These are phyloP conservation scores for Iphiclides podalirius DNA, from an alignment of 2,888 invertebrate genomes.

Conservation along the genomic window DNA sequence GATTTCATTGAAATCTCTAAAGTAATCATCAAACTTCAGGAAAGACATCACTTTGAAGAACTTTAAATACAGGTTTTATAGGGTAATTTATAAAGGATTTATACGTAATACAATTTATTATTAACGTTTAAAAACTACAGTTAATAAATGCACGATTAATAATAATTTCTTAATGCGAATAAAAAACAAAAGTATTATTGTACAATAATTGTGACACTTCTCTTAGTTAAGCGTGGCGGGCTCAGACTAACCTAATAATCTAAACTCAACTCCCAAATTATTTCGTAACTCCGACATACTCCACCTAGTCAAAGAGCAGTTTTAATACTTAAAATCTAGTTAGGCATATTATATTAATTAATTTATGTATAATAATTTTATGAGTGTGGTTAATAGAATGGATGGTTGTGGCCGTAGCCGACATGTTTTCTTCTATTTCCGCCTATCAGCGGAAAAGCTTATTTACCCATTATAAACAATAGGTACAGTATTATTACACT, in stretches of 20 bases:
- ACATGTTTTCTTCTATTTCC: conserved; percentile 28
- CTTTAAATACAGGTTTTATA: no score
- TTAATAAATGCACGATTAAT: no score
- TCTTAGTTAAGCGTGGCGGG: conserved; percentile 10
- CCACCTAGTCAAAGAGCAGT: conserved; percentile 75
- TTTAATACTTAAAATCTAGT: conserved; percentile 63
- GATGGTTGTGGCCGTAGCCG: conserved; percentile 61
- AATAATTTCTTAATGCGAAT: no score
- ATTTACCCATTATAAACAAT: conserved; percentile 22
- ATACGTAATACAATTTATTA: no score
- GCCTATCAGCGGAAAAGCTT: conserved; percentile 19
- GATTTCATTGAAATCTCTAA: no score
- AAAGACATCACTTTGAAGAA: no score
- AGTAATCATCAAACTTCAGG: no score
- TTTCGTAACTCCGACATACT: conserved; percentile 46
- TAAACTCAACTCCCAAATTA: conserved; percentile 18
- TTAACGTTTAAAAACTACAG: no score
- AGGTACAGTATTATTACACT: conserved; percentile 1
- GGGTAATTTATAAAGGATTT: no score
- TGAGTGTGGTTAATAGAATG: conserved; percentile 58
- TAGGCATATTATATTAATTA: conserved; percentile 54
- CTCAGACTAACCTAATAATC: conserved; percentile 5
- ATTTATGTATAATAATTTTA: conserved; percentile 57
- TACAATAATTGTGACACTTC: no score
- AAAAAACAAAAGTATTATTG: no score